Base-by-base conservation (phyloP, 2,113 vertebrate genomes). In the Alligator mississippiensis region DNA sequence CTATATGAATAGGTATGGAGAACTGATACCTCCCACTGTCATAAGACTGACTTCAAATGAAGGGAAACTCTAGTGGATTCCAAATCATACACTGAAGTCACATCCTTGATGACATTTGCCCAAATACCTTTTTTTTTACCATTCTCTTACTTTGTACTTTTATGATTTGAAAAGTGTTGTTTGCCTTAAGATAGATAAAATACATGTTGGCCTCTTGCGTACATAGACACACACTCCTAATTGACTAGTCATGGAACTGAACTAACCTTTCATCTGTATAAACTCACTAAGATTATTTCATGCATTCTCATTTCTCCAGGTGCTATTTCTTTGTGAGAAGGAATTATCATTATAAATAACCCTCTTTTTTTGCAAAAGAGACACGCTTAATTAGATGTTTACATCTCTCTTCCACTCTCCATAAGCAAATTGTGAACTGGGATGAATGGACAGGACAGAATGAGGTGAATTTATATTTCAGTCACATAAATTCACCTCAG, bases 401-500 rank as follows among this genome's bases (percentile, higher is more conserved):
- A 59, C 63, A 80, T 15, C 57, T 64, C 25, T 80, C 21, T 54
- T 28, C 10, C 61, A 28, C 81, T 81, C 90, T 77, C 28, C 28
- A 19, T 27, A 21, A 59, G 64, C 79, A 75, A 27, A 76, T 19
- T 0, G 0, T 27, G 34, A 78, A 76, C 18, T 0, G 0, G 30
- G 34, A 78, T 66, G 28, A 80, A 34, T 5, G 27, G 3, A 1
- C 1, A 2, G 74, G n/a, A 10, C 62, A 34, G 78, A 93, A 83
- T 7, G n/a, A 70, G 57, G 79, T 63, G 57, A 55, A 80, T 83
- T 63, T 57, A 5, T 74, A 68, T 38, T 82, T 81, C 70, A 89
- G 61, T 75, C 85, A 75, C 15, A 75, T 62, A 5, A 75, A 80
- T 77, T 87, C 59, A 77, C 82, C 57, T 94, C 86, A 3, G 4